phyloP scores from a whole-genome alignment of 2,888 invertebrate species.

The Bibio marci region DNA sequence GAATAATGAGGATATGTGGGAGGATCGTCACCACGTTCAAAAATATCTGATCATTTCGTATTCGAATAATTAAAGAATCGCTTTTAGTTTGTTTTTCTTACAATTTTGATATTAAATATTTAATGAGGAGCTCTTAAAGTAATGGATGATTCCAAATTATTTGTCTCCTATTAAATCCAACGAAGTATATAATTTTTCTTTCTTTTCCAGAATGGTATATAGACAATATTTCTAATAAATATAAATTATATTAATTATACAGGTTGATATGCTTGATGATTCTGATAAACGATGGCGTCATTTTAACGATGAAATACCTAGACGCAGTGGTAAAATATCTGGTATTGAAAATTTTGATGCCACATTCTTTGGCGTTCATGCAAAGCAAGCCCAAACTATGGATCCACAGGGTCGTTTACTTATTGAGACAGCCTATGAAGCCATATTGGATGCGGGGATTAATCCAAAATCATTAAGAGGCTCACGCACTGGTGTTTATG shows the following conservation, averaged over 20 bases:
- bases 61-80: too few relatives aligned
- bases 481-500: constrained; percentile 51
- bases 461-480: constrained; percentile 50
- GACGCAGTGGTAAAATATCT: constrained; percentile 52
- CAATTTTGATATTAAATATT: too few relatives aligned
- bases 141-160: too few relatives aligned
- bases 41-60: too few relatives aligned
- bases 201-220: too few relatives aligned
- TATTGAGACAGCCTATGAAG: constrained; percentile 62
- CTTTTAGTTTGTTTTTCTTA: too few relatives aligned
- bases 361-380: constrained; percentile 56
- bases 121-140: too few relatives aligned
- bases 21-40: too few relatives aligned
- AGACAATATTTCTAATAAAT: too few relatives aligned
- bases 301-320: constrained; percentile 56
- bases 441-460: constrained; percentile 54
- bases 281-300: constrained; percentile 60
- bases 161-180: too few relatives aligned
- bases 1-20: too few relatives aligned
- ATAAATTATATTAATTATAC: neutral
- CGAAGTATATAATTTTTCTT: too few relatives aligned
- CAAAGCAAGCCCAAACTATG: constrained; percentile 58
- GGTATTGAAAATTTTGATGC: constrained; percentile 58
- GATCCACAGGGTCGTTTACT: constrained; percentile 64
- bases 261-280: constrained; percentile 69